Evolutionary conservation across 2,113 vertebrate species (phyloP), one percentile per base, ranked within the genome.

Genomic region (Acanthochromis polyacanthus): DNA sequence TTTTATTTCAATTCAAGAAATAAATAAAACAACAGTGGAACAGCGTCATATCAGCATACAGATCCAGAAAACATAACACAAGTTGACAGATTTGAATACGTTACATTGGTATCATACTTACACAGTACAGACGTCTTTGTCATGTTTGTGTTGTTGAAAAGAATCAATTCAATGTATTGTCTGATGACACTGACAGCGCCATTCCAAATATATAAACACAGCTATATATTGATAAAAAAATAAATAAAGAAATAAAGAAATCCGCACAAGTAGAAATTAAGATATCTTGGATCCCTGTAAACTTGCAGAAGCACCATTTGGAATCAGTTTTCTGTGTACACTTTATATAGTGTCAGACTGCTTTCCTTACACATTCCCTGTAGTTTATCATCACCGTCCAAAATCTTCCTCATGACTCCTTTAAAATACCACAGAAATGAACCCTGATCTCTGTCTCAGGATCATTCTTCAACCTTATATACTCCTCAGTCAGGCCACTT

Each of bases 1-100:
- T 73, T 73, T 77, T 63, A 72, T 74, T 40, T 46, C 0, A 64
- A 67, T 57, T 15, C 20, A 75, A 69, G 9, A 62, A 68, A 60
- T 8, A 52, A 7, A 59, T 23, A 20, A 60, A 43, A 25, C 17
- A 52, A 57, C 5, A 51, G 4, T 36, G 23, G 23, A 52, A 59
- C 10, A 67, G 72, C 1, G 0, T 16, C 25, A 25, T 25, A 25
- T 25, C 3, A 7, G 3, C 4, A 38, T 16, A 52, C 30, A 59
- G 11, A 69, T 10, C 2, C 12, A 5, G 2, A 48, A 4, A 19
- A 56, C 46, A 46, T 60, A 7, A 32, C 50, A 25, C 16, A 4
- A 51, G 1, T 8, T 14, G 30, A 59, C 10, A 52, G 6, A 64
- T 22, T 28, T 75, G 52, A 14, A 50, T 43, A 55, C 9, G n/a